phyloP scores from a whole-genome alignment of 1,140 invertebrate species.

The Charaxes varanes region DNA sequence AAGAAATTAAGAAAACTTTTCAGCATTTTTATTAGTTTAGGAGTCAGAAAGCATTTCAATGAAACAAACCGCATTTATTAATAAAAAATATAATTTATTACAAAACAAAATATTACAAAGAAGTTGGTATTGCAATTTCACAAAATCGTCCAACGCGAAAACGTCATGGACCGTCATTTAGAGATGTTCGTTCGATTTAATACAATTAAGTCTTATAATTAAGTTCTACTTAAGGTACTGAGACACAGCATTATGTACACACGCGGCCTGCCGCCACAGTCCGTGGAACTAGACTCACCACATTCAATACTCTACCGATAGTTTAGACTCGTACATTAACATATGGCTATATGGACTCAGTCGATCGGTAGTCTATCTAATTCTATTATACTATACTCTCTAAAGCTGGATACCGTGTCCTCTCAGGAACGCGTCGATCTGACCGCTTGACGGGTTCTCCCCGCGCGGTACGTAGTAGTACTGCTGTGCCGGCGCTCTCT shows the following conservation, averaged over 20 bases:
- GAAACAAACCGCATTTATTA: conserved; percentile 22
- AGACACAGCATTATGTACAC: conserved; percentile 58
- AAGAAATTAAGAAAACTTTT: too few relatives aligned
- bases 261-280: conserved; percentile 36
- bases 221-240: conserved; percentile 53
- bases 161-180: conserved; percentile 36
- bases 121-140: conserved; percentile 57
- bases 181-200: conserved; percentile 25
- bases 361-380: conserved; percentile 31
- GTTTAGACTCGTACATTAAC: conserved; percentile 23
- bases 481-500: conserved; percentile 35
- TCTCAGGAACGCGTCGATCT: conserved; percentile 87
- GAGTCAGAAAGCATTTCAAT: too few relatives aligned
- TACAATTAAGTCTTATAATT: conserved; percentile 47
- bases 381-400: conserved; percentile 35
- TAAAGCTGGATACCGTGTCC: conserved; percentile 81
- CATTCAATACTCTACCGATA: conserved; percentile 27
- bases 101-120: conserved; percentile 62
- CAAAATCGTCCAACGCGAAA: conserved; percentile 28
- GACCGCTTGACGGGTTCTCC: conserved; percentile 77
- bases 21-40: too few relatives aligned
- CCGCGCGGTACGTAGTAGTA: conserved; percentile 80
- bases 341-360: conserved; percentile 30
- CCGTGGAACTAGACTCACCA: conserved; percentile 27
- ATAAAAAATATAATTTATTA: conserved; percentile 71